These are phyloP conservation scores for Hirudinaria manillensis DNA, from an alignment of 2,888 invertebrate species.

Conservation along the genomic window DNA sequence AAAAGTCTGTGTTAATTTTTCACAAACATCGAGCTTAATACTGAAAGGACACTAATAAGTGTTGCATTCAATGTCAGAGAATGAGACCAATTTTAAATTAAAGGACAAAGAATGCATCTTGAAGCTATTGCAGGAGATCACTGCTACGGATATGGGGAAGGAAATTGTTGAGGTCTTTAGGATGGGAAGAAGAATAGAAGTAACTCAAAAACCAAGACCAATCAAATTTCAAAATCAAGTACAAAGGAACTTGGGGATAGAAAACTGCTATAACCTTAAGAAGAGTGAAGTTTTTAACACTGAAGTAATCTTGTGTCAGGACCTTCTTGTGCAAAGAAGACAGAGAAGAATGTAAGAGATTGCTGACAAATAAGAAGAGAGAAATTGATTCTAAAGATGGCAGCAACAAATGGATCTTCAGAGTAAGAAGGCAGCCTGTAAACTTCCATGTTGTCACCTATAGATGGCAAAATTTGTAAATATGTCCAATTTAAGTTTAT, in stretches of 20 bases:
- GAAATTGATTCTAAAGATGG: neutral
- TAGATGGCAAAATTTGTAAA: neutral
- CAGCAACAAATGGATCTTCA: neutral
- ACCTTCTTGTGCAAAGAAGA: neutral
- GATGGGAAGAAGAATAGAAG: neutral
- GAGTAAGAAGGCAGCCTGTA: neutral
- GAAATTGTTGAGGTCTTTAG: neutral
- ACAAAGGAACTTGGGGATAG: neutral
- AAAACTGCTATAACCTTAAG: constrained; percentile 8
- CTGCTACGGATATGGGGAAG: neutral
- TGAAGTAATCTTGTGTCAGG: neutral
- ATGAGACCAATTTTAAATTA: too few relatives aligned
- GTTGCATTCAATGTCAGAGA: too few relatives aligned
- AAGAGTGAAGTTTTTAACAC: neutral
- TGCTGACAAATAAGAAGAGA: neutral
- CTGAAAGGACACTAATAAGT: too few relatives aligned
- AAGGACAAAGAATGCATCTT: too few relatives aligned
- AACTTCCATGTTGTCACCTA: neutral
- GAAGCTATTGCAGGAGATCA: neutral
- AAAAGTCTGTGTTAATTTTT: too few relatives aligned
- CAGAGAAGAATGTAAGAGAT: constrained; percentile 1
- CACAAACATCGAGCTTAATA: too few relatives aligned
- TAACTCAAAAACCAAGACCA: neutral
- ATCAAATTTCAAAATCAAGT: neutral
- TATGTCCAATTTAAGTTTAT: neutral